A percentile compares a stretch with the other conserved stretches of the same genome.
phyloP scores from a whole-genome alignment of 1,140 invertebrate species.

The Armadillidium nasatum region DNA sequence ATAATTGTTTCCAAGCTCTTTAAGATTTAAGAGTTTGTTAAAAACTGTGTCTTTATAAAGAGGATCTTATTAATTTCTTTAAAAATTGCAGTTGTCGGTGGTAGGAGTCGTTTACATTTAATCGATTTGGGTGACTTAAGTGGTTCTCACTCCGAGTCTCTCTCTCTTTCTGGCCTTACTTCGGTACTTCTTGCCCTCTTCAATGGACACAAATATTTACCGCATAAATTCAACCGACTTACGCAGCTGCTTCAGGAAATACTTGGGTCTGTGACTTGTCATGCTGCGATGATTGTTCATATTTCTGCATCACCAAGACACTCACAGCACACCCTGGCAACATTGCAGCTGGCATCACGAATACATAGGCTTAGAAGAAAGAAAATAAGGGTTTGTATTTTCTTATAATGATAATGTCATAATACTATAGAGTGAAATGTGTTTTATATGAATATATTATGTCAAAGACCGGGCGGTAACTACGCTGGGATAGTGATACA shows the following conservation, averaged over 20 bases:
- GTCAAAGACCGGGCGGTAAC: neutral
- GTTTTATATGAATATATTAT: too few relatives aligned
- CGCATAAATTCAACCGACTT: slow-evolving; percentile 62
- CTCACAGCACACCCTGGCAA: slow-evolving; percentile 85
- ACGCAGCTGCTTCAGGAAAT: slow-evolving; percentile 88
- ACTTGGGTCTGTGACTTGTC: slow-evolving; percentile 83
- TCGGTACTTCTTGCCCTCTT: slow-evolving; percentile 91
- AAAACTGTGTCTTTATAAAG: neutral
- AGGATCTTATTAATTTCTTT: neutral
- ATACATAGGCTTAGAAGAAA: slow-evolving; percentile 85
- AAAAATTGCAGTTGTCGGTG: slow-evolving; percentile 72
- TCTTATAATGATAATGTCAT: too few relatives aligned
- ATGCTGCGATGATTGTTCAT: slow-evolving; percentile 94
- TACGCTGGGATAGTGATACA: neutral
- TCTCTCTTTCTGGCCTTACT: slow-evolving; percentile 83
- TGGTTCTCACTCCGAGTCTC: slow-evolving; percentile 61
- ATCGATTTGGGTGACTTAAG: slow-evolving; percentile 83
- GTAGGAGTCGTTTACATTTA: slow-evolving; percentile 83
- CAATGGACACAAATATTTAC: slow-evolving; percentile 89
- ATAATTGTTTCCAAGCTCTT: neutral
- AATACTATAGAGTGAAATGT: too few relatives aligned
- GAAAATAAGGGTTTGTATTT: slow-evolving; percentile 55
- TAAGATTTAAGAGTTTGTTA: neutral
- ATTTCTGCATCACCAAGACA: slow-evolving; percentile 76
- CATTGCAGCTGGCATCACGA: slow-evolving; percentile 85